Percentiles rank a stretch among this genome's conserved stretches.
phyloP scores from a whole-genome alignment of 2,797 vertebrate genomes.

The Muscicapa striata region DNA sequence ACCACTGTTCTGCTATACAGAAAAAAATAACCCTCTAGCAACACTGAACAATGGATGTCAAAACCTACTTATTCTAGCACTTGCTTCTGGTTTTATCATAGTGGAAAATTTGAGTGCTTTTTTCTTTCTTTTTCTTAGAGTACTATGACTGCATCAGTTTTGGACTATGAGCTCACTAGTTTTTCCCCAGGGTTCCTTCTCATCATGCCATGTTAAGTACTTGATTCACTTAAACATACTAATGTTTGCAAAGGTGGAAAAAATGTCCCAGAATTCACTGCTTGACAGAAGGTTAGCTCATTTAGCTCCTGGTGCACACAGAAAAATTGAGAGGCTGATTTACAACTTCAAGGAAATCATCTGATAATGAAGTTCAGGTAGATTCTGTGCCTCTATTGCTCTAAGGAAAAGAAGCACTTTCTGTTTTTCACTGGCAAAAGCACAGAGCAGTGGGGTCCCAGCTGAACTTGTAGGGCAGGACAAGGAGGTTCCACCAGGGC shows the following conservation, averaged over 20 bases:
- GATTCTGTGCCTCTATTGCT: background rate
- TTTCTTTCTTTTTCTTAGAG: slow-evolving; percentile 72
- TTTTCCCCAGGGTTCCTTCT: slow-evolving; percentile 62
- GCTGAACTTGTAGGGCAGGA: background rate
- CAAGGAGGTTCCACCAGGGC: background rate
- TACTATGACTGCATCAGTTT: slow-evolving; percentile 73
- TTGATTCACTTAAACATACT: slow-evolving; percentile 67
- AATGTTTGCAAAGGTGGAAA: slow-evolving; percentile 65
- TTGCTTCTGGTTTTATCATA: slow-evolving; percentile 83
- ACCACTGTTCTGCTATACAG: slow-evolving; percentile 65
- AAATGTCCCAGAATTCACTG: slow-evolving; percentile 50
- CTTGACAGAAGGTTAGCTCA: slow-evolving; percentile 57
- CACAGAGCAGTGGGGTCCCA: background rate
- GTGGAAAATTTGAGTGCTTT: slow-evolving; percentile 78
- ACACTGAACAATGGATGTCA: slow-evolving; percentile 74
- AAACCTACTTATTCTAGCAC: slow-evolving; percentile 61
- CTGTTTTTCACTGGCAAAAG: background rate
- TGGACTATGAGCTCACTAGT: slow-evolving; percentile 74
- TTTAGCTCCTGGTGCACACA: slow-evolving; percentile 39
- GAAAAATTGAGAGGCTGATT: background rate
- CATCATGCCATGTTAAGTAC: slow-evolving; percentile 71
- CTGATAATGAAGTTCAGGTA: background rate
- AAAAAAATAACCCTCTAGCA: slow-evolving; percentile 49
- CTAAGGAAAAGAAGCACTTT: background rate
- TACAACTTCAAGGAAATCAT: background rate